Base-by-base conservation (phyloP, 2,888 invertebrate species). In the Sepiola atlantica region DNA sequence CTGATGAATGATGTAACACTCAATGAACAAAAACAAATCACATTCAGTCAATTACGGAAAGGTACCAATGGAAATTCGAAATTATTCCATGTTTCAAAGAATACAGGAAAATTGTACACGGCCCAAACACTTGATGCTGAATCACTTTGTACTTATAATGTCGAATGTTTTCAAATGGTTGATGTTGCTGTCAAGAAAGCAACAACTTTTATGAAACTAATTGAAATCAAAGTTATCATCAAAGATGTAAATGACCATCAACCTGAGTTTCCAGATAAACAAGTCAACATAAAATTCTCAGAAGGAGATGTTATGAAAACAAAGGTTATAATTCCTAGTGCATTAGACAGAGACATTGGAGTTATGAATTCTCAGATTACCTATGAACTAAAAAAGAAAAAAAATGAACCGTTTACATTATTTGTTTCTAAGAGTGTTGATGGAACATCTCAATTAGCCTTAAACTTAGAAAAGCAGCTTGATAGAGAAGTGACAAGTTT, bases 291-390 rank as follows among this genome's bases (percentile, higher is more conserved):
- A n/a, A 45, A 95, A 18, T 94, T 96, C n/a, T 77, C 77, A 77
- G 77, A 77, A 32, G 77, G n/a, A 16, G n/a, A n/a, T 77, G n/a
- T n/a, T n/a, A n/a, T n/a, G n/a, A n/a, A 95, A 21, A 95, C 95
- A 24, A 95, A 95, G 20, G 95, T 95, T 35, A 94, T 95, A 4
- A 96, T 96, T 54, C 95, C 95, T 28, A 96, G 95, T 6, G 96
- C 96, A 20, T 94, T 95, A 92, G 96, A 96, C 90, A 57, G 94
- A 24, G 96, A 96, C 94, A 95, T 95, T n/a, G 95, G 96, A 94
- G n/a, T n/a, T 77, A 16, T 77, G 0, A 77, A 77, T 77, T 77
- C 77, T n/a, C 77, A 77, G 77, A 77, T 77, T 32, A 77, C 77
- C 2, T 77, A 77, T 77, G n/a, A n/a, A n/a, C 16, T 77, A n/a